Evolutionary conservation across 2,888 invertebrate species (phyloP).

Genomic region (Tineola bisselliella): DNA sequence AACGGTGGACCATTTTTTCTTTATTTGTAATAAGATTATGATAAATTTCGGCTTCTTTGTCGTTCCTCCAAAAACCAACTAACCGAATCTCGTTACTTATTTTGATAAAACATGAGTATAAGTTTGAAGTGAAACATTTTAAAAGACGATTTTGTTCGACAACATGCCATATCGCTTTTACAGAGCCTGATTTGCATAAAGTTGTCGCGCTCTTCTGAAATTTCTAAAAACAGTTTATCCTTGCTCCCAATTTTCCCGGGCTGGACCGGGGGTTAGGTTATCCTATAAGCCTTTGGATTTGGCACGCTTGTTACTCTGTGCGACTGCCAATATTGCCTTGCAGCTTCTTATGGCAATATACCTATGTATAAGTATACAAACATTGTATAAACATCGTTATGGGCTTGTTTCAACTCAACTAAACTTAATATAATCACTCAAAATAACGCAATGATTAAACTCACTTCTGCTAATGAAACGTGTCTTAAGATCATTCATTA

Average conservation of each 20-base stretch:
- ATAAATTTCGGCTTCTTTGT: not conserved
- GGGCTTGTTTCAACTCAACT: too few species aligned
- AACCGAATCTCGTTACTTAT: not conserved
- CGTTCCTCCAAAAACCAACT: not conserved
- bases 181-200: not conserved
- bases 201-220: not conserved
- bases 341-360: not conserved
- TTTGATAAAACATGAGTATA: not conserved
- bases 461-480: not conserved
- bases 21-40: not conserved
- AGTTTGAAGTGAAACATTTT: not conserved
- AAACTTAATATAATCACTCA: not conserved
- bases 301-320: conserved; percentile 1
- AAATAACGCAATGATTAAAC: not conserved
- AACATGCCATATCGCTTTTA: conserved; percentile 2
- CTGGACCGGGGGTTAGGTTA: conserved; percentile 1
- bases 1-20: not conserved
- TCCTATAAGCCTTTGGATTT: conserved; percentile 3
- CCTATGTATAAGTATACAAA: not conserved
- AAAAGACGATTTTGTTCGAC: not conserved
- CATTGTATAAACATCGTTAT: not conserved
- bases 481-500: not conserved
- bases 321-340: conserved; percentile 3
- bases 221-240: conserved; percentile 3
- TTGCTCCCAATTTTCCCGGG: not conserved